Base-by-base conservation (phyloP, 2,888 invertebrate genomes). In the Torymus texanus region DNA sequence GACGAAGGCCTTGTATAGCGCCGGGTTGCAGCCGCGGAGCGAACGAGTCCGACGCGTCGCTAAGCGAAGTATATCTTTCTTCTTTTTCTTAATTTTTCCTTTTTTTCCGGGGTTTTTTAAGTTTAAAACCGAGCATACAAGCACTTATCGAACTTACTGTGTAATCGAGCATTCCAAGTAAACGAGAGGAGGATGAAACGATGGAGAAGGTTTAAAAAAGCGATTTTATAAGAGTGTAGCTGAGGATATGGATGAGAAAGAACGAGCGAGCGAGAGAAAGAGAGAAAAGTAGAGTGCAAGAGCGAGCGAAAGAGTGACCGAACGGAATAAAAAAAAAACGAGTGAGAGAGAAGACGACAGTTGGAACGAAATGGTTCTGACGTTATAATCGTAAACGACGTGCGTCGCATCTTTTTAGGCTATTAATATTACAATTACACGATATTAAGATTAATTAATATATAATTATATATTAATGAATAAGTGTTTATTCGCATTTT, bases 401-500 rank as follows among this genome's bases (percentile, higher is more conserved):
- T 85, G 85, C 84, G 87, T 87, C 88, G 87, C 88, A 88, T 88
- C 85, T 87, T 86, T 79, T 86, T 88, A 88, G 86, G 86, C 84
- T 87, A 88, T 87, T 87, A 87, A 88, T 86, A 88, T 85, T 86
- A 83, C 74, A 87, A 87, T 85, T 85, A 85, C 87, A 88, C 86
- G 85, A 86, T 86, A 87, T 87, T 85, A 87, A 86, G 85, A 88
- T 88, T 87, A 87, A 88, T 87, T 86, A 85, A 87, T 87, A 86
- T 86, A 88, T 87, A 85, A 85, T 85, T 85, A 86, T 87, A 86
- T 87, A 87, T 86, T 87, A 87, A 86, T 86, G 85, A 85, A 86
- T 89, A 88, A 89, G 89, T 89, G 88, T 89, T 89, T 88, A 88
- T 88, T 88, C 89, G 87, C 89, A 89, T 89, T 89, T 89, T 89